A percentile compares a stretch with the other conserved stretches of the same genome.
Evolutionary conservation across 1,140 invertebrate genomes (phyloP).

Genomic region (Gryllus bimaculatus): DNA sequence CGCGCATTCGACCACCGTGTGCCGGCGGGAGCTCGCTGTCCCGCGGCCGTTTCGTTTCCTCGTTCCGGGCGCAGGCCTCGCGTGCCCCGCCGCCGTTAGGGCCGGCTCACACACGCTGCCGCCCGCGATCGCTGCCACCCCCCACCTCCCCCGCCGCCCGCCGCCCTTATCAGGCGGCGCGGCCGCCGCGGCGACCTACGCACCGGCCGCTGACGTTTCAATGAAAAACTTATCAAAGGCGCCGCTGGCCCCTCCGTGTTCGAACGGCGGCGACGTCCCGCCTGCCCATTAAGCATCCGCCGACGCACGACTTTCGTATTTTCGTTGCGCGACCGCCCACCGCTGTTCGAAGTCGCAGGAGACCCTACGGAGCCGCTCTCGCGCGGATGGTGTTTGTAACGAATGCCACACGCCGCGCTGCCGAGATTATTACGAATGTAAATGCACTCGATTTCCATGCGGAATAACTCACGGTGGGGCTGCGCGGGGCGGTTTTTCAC

Average conservation of each 20-base stretch:
- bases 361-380: too few species aligned
- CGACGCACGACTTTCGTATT: too few species aligned
- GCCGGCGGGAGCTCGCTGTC: not conserved
- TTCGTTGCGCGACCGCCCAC: too few species aligned
- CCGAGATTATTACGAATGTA: not conserved
- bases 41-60: not conserved
- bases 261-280: not conserved
- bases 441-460: not conserved
- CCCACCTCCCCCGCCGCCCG: too few species aligned
- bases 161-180: not conserved
- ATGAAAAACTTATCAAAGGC: not conserved
- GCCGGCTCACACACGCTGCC: not conserved
- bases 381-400: too few species aligned
- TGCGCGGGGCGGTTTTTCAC: not conserved
- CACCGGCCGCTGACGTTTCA: not conserved
- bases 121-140: not conserved
- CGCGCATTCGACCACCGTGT: not conserved
- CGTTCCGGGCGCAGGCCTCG: not conserved
- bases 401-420: not conserved
- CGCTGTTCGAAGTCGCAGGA: too few species aligned
- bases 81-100: not conserved
- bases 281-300: not conserved
- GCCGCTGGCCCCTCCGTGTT: too few species aligned
- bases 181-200: not conserved
- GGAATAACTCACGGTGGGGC: not conserved